phyloP scores from a whole-genome alignment of 64 coral and sea anemone genomes.

The Stichodactyla helianthus region DNA sequence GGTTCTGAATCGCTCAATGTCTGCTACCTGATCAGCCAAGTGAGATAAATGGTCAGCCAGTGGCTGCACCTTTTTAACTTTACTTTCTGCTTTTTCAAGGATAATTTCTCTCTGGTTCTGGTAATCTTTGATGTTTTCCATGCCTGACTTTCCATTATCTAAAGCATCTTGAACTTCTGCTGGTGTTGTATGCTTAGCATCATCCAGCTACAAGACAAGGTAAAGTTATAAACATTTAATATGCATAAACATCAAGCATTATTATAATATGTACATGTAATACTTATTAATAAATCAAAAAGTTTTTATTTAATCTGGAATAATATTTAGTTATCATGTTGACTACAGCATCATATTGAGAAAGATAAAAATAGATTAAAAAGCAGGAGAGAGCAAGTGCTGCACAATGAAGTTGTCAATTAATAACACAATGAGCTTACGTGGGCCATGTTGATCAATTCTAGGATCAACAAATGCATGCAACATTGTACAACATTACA shows the following conservation, averaged over 20 bases:
- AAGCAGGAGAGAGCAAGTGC: no score
- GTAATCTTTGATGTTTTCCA: constrained; percentile 31
- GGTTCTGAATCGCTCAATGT: constrained; percentile 58
- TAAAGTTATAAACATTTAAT: not conserved
- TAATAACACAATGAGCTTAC: not conserved
- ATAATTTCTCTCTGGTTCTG: constrained; percentile 31
- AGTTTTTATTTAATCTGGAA: no score
- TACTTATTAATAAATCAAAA: no score
- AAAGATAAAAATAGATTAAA: no score
- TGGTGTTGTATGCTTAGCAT: constrained; percentile 30
- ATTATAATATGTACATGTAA: not conserved
- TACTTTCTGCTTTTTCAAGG: constrained; percentile 21
- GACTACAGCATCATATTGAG: no score
- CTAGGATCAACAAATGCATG: not conserved
- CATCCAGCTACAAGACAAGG: constrained; percentile 24
- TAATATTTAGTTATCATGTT: no score
- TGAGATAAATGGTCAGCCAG: constrained; percentile 31
- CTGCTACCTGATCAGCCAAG: constrained; percentile 44
- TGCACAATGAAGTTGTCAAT: not conserved
- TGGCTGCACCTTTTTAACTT: constrained; percentile 44
- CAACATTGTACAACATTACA: not conserved
- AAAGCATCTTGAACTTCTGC: constrained; percentile 39
- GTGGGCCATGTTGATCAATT: not conserved
- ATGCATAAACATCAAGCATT: not conserved
- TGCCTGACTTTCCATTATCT: constrained; percentile 29